phyloP scores from a whole-genome alignment of 1,140 invertebrate species.

The Drosophila pectinifera region DNA sequence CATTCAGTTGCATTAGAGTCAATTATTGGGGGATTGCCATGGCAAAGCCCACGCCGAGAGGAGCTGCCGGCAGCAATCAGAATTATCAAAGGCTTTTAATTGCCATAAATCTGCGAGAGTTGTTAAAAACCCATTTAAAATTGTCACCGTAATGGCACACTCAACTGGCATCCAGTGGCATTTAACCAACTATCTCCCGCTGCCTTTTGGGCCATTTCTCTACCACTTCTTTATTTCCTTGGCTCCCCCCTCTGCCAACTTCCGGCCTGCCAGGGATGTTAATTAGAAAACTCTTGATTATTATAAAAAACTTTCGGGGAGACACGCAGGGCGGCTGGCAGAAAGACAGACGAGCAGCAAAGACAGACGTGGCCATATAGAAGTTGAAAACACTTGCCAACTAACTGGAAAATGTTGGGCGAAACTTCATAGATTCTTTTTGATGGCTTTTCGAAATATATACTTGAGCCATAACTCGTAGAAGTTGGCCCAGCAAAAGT shows the following conservation, averaged over 20 bases:
- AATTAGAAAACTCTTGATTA: conserved; percentile 83
- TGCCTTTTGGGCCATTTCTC: not conserved
- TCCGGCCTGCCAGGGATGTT: conserved; percentile 59
- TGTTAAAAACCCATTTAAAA: conserved; percentile 81
- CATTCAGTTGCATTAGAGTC: conserved; percentile 40
- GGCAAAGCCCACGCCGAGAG: conserved; percentile 1
- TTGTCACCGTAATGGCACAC: conserved; percentile 72
- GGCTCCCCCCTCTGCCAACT: conserved; percentile 9
- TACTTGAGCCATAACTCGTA: conserved; percentile 2
- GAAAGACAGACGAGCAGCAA: conserved; percentile 21
- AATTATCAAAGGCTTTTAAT: conserved; percentile 77
- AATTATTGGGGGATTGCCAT: conserved; percentile 52
- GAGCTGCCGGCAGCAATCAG: conserved; percentile 49
- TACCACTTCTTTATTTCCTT: not conserved
- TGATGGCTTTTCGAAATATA: conserved; percentile 30
- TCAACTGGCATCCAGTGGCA: conserved; percentile 50
- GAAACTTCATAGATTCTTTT: conserved; percentile 33
- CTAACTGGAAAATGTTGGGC: conserved; percentile 25
- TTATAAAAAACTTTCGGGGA: conserved; percentile 79
- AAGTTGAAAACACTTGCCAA: conserved; percentile 27
- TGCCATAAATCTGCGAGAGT: conserved; percentile 75
- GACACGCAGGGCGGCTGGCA: conserved; percentile 12
- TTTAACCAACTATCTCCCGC: conserved; percentile 41
- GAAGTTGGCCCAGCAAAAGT: conserved; percentile 14
- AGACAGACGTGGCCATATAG: conserved; percentile 20